A percentile compares a stretch with the other conserved stretches of the same genome.
These are phyloP conservation scores for Lepidurus apus DNA, from an alignment of 1,140 invertebrate species.

Conservation along the genomic window DNA sequence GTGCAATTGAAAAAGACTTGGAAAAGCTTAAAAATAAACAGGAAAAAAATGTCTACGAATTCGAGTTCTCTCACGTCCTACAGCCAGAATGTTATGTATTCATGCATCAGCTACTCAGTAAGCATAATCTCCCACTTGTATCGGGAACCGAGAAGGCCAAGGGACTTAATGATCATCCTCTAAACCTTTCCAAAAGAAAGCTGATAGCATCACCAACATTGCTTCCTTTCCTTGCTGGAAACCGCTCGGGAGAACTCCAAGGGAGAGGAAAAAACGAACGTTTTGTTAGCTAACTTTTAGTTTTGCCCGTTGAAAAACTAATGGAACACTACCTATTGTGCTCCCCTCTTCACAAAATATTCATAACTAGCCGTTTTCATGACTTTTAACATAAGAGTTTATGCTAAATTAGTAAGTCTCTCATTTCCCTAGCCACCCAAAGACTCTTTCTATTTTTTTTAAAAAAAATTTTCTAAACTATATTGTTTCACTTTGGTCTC, in stretches of 20 bases:
- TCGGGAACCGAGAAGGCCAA: not conserved
- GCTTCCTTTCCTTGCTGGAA: not conserved
- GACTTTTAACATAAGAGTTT: not conserved
- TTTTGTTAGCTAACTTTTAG: not conserved
- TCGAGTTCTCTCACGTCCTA: not conserved
- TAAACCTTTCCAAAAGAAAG: not conserved
- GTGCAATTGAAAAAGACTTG: not conserved
- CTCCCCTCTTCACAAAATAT: not conserved
- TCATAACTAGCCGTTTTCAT: not conserved
- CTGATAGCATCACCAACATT: not conserved
- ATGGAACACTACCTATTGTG: not conserved
- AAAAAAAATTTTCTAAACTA: no score
- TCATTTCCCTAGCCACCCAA: not conserved
- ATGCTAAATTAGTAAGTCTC: not conserved
- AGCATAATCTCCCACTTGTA: not conserved
- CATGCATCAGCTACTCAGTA: not conserved
- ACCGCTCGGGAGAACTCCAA: not conserved
- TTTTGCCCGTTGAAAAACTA: not conserved
- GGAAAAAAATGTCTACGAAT: not conserved
- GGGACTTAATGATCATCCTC: not conserved
- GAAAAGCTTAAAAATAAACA: not conserved
- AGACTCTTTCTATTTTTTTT: not conserved
- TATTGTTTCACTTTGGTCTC: not conserved
- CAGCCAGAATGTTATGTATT: not conserved
- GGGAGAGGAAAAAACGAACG: not conserved